Base-by-base conservation (phyloP, 1,140 invertebrate species). In the Diprion similis region DNA sequence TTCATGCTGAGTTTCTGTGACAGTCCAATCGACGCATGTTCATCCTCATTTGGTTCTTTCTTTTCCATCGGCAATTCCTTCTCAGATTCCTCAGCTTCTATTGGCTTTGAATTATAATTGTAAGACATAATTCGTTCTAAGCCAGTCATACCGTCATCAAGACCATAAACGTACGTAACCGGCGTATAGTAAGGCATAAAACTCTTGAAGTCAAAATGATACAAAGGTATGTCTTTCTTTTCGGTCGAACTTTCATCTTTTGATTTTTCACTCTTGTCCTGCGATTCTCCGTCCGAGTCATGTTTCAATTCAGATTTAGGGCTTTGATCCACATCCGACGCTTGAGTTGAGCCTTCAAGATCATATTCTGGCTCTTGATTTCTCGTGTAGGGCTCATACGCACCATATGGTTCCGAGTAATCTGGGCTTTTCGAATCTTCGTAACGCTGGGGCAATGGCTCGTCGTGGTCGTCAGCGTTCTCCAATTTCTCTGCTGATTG, bases 91-190 rank as follows among this genome's bases (percentile, higher is more conserved):
- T 17, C 11, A 46, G 71, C 68, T 13, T 71, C 37, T 19, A 9
- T 15, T 45, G 11, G 24, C 45, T 72, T 15, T 8, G n/a, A 19
- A 46, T 65, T 37, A 17, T 48, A 11, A 10, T 66, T 19, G 17
- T 65, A 17, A 18, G 15, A 15, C 51, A 11, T 10, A 66, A n/a
- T 37, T 72, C 64, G n/a, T 64, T 13, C 8, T 37, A 15, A 71
- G 10, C 10, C n/a, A 37, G 48, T 45, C 51, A 17, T 18, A 18
- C 13, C 18, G 13, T 75, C 77, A 1, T 82, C 78, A 0, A 79
- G 78, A 8, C 76, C 70, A 46, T 81, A 78, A 0, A 82, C 47
- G 13, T 81, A 85, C 8, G 83, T 79, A 9, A 85, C 66, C 0
- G 84, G 83, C 46, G 81, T 74, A 13, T 81, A 77, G 3, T 84